phyloP scores from a whole-genome alignment of 2,888 invertebrate species.

The Busseola fusca region DNA sequence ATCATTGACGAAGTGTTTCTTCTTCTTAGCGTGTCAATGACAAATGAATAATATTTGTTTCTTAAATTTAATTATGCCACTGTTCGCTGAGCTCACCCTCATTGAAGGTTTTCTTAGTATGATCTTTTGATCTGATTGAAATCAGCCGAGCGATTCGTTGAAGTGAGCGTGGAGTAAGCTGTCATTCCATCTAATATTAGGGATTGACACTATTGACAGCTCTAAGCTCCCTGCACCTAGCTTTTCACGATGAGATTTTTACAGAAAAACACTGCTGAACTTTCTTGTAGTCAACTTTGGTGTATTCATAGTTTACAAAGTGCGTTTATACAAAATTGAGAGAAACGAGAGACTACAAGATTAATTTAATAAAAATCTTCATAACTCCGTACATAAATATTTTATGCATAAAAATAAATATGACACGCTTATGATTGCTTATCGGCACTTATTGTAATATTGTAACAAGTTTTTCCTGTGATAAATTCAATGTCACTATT shows the following conservation, averaged over 20 bases:
- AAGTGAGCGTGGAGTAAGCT: too few relatives aligned
- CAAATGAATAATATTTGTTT: too few relatives aligned
- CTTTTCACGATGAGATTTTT: too few relatives aligned
- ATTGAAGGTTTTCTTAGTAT: neutral
- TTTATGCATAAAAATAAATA: constrained; percentile 27
- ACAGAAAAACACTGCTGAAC: too few relatives aligned
- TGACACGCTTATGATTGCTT: constrained; percentile 31
- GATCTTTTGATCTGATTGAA: neutral
- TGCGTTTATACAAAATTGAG: neutral
- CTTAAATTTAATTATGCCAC: too few relatives aligned
- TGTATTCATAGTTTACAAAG: neutral
- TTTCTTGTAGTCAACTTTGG: neutral
- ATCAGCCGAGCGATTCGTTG: too few relatives aligned
- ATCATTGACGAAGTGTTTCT: too few relatives aligned
- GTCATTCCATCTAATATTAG: too few relatives aligned
- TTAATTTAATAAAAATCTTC: neutral
- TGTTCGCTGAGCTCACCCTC: neutral
- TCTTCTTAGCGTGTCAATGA: too few relatives aligned
- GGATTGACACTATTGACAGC: too few relatives aligned
- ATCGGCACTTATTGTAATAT: constrained; percentile 26
- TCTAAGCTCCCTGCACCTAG: too few relatives aligned
- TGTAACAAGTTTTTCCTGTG: constrained; percentile 48
- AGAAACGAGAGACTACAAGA: too few relatives aligned
- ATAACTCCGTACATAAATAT: neutral
- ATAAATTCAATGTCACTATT: constrained; percentile 60